phyloP scores from a whole-genome alignment of 2,888 invertebrate species.

The Trissolcus japonicus region DNA sequence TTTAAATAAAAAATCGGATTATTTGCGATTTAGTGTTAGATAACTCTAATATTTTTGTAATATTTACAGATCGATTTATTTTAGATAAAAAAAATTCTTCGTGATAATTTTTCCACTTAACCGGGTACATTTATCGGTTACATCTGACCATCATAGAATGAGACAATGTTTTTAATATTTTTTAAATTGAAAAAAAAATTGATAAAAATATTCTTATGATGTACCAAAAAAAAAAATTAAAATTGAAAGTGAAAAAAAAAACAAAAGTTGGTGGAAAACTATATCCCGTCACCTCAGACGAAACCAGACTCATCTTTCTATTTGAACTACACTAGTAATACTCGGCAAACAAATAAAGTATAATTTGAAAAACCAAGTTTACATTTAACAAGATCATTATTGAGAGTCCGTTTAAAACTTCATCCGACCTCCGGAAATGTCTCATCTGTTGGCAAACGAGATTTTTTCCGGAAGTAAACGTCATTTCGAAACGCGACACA shows the following conservation, averaged over 20 bases:
- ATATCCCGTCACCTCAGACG: background rate
- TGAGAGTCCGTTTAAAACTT: background rate
- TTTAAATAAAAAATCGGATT: slow-evolving; percentile 14
- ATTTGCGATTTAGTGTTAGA: slow-evolving; percentile 6
- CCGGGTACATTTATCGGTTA: slow-evolving; percentile 19
- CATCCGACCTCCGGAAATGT: slow-evolving; percentile 27
- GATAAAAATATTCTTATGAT: background rate
- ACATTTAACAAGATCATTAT: slow-evolving; percentile 18
- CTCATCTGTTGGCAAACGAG: slow-evolving; percentile 30
- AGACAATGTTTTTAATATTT: too few species aligned
- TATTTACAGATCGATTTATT: slow-evolving; percentile 33
- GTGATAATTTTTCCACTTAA: slow-evolving; percentile 3
- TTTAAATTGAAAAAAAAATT: background rate
- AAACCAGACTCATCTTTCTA: slow-evolving; percentile 6
- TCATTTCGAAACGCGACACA: slow-evolving; percentile 7
- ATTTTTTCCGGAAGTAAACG: slow-evolving; percentile 35
- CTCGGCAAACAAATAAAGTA: slow-evolving; percentile 25
- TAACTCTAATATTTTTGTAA: slow-evolving; percentile 26
- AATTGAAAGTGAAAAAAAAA: slow-evolving; percentile 3
- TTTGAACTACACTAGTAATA: slow-evolving; percentile 23
- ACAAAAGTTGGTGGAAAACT: background rate
- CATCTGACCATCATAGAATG: slow-evolving; percentile 29
- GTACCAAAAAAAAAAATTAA: background rate
- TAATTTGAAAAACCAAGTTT: slow-evolving; percentile 31
- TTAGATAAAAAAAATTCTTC: slow-evolving; percentile 26